Evolutionary conservation across 2,113 vertebrate genomes (phyloP).

Genomic region (Alouatta palliata): DNA sequence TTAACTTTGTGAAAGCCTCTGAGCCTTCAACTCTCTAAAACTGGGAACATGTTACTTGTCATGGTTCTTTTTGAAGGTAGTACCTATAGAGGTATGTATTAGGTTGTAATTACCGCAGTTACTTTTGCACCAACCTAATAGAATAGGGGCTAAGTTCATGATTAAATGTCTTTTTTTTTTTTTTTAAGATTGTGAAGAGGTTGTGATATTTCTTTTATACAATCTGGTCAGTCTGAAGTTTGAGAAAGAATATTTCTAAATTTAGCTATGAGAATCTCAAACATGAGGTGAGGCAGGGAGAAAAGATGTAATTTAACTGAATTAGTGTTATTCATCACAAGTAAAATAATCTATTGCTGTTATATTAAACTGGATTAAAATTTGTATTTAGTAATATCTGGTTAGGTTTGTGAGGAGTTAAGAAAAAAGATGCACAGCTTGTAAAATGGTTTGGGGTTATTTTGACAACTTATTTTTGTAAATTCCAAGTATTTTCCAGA

Average conservation of each 20-base stretch:
- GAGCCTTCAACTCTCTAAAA: neutral
- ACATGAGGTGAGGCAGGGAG: neutral
- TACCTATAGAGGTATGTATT: neutral
- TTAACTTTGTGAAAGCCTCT: neutral
- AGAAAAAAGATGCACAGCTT: conserved; percentile 3
- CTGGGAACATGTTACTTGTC: neutral
- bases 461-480: conserved; percentile 35
- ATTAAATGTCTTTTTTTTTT: neutral
- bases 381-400: conserved; percentile 28
- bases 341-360: neutral
- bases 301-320: neutral
- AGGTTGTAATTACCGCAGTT: no score
- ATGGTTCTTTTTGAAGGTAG: neutral
- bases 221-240: conserved; percentile 7
- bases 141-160: neutral
- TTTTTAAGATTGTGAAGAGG: neutral
- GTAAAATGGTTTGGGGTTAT: conserved; percentile 18
- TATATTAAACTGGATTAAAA: neutral
- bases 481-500: conserved; percentile 48
- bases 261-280: conserved; percentile 1
- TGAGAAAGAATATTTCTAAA: neutral
- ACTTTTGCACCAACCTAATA: neutral
- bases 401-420: conserved; percentile 17
- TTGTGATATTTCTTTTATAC: neutral
- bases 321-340: conserved; percentile 3